Evolutionary conservation across 2,797 vertebrate genomes (phyloP).

Genomic region (Micromesistius poutassou): DNA sequence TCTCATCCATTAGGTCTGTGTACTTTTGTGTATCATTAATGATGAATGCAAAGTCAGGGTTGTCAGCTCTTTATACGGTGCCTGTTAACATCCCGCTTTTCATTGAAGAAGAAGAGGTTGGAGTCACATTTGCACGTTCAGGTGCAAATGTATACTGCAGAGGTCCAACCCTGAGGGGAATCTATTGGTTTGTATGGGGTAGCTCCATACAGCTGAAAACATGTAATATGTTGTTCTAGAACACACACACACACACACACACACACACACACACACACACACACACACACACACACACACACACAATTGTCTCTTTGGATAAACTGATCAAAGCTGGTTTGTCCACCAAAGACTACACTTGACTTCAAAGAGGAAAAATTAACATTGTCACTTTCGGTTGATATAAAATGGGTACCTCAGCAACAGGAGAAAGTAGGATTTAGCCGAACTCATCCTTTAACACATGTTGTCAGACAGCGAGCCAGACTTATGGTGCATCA

Average conservation of each 20-base stretch:
- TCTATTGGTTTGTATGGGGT: neutral
- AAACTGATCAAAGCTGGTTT: neutral
- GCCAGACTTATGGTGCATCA: constrained; percentile 56
- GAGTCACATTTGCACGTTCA: neutral
- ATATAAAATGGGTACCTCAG: neutral
- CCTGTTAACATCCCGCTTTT: too few species aligned
- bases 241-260: too few species aligned
- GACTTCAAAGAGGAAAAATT: constrained; percentile 9
- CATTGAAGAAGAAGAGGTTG: too few species aligned
- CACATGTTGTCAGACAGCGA: constrained; percentile 62
- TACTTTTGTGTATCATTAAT: neutral
- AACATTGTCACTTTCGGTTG: neutral
- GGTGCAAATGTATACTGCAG: too few species aligned
- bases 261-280: too few species aligned
- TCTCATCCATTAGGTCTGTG: neutral
- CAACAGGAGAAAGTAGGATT: neutral
- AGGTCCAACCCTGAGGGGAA: neutral
- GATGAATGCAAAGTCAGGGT: neutral
- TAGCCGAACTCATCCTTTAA: constrained; percentile 23
- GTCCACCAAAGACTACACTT: neutral
- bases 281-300: too few species aligned
- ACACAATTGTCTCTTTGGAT: constrained; percentile 6
- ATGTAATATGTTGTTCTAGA: too few species aligned
- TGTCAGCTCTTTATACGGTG: neutral
- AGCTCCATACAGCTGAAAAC: neutral